A percentile compares a stretch with the other conserved stretches of the same genome.
Conservation (phyloP, 2,797 vertebrate species). For the Menidia menidia region DNA sequence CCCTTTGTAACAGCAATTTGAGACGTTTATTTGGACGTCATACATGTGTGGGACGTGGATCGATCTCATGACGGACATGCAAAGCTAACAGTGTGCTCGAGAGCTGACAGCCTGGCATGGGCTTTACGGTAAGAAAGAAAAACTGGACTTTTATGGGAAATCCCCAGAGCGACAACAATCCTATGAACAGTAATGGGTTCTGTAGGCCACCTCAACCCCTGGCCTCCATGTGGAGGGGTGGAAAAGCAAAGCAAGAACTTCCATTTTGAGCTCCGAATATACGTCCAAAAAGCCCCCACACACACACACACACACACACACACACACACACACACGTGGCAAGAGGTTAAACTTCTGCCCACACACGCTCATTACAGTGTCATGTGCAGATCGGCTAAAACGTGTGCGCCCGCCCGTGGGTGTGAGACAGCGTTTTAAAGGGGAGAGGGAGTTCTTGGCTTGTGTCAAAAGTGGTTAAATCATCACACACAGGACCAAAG, state of each 20-base stretch:
- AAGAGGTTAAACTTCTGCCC: conserved; percentile 67
- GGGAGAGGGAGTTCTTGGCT: conserved; percentile 55
- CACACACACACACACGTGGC: conserved; percentile 23
- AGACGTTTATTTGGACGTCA: conserved; percentile 35
- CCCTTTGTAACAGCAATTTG: conserved; percentile 28
- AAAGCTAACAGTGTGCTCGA: conserved; percentile 7
- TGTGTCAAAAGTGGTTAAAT: conserved; percentile 69
- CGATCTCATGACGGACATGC: conserved; percentile 13
- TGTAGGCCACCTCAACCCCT: conserved; percentile 30
- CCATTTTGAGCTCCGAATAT: conserved; percentile 24
- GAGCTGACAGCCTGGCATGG: conserved; percentile 2
- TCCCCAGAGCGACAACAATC: conserved; percentile 31
- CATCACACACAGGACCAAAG: conserved; percentile 67
- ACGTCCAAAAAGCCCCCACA: conserved; percentile 31
- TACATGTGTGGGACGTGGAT: conserved; percentile 39
- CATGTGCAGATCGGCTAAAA: conserved; percentile 33
- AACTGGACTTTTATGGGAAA: conserved; percentile 36
- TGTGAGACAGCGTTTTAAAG: conserved; percentile 26
- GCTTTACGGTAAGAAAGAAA: conserved; percentile 8
- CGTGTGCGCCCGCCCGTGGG: conserved; percentile 28
- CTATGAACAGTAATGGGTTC: conserved; percentile 43
- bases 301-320: conserved; percentile 20
- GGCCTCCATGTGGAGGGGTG: conserved; percentile 8
- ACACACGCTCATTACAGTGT: conserved; percentile 57
- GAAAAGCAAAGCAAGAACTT: conserved; percentile 17